Evolutionary conservation across 2,888 invertebrate species (phyloP).

Genomic region (Chrysotoxum bicinctum): DNA sequence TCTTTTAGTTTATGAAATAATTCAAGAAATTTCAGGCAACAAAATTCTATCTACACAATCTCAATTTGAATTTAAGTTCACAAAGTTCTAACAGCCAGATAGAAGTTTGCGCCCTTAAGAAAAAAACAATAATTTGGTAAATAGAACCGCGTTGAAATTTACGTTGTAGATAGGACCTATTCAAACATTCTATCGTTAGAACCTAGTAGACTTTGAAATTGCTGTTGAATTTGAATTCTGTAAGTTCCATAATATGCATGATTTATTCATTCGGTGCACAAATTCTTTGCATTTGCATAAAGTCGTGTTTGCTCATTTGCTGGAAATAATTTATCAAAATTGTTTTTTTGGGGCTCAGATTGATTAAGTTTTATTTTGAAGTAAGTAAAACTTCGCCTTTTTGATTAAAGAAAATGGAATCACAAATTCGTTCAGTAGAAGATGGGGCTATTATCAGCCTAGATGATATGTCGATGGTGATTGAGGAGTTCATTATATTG

Average conservation of each 20-base stretch:
- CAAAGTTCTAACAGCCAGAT: slow-evolving; percentile 7
- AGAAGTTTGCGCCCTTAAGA: not conserved
- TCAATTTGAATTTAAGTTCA: not conserved
- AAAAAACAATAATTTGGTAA: not conserved
- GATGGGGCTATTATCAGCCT: not conserved
- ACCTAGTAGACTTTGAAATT: not conserved
- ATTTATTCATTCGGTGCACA: not conserved
- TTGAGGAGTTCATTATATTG: not conserved
- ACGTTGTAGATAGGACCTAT: slow-evolving; percentile 4
- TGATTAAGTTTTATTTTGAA: not conserved
- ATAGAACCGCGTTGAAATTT: slow-evolving; percentile 21
- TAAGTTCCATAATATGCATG: not conserved
- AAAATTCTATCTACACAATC: not conserved
- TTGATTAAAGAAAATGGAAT: not conserved
- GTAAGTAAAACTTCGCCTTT: not conserved
- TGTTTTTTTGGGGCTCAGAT: not conserved
- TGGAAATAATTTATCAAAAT: not conserved
- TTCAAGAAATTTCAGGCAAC: not conserved
- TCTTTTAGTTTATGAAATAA: slow-evolving; percentile 5
- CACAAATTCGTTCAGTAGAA: not conserved
- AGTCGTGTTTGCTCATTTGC: too few relatives aligned
- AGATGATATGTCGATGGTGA: not conserved
- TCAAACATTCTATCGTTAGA: not conserved
- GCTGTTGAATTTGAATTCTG: not conserved
- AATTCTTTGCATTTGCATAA: not conserved